Percentiles rank a stretch among this genome's conserved stretches.
phyloP scores from a whole-genome alignment of 2,797 vertebrate species.

The Sebastes hopkinsi region DNA sequence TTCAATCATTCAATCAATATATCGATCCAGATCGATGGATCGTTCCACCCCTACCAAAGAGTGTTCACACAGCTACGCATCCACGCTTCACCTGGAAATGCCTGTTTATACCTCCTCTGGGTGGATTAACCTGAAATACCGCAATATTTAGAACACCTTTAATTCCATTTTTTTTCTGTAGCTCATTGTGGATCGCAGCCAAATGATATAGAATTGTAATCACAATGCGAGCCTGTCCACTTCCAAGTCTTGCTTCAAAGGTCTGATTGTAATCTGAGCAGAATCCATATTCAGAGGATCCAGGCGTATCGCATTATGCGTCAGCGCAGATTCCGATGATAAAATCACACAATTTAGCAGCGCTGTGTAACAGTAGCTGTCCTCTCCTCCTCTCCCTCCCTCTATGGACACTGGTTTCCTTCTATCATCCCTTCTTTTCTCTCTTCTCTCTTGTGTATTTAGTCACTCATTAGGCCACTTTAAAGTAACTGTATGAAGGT shows the following conservation, averaged over 20 bases:
- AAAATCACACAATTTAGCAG: conserved; percentile 50
- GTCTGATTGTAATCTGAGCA: conserved; percentile 50
- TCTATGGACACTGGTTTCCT: conserved; percentile 12
- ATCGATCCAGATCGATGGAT: too few relatives aligned
- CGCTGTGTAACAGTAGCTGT: conserved; percentile 30
- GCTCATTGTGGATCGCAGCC: not conserved
- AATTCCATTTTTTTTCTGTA: not conserved
- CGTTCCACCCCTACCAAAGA: not conserved
- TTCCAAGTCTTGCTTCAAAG: conserved; percentile 49
- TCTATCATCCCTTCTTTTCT: not conserved
- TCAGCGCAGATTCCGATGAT: conserved; percentile 52
- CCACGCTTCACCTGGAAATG: not conserved
- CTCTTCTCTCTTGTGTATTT: conserved; percentile 21
- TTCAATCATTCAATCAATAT: too few relatives aligned
- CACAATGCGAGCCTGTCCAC: conserved; percentile 25
- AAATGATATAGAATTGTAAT: conserved; percentile 16
- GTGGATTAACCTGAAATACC: not conserved
- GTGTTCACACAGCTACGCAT: not conserved
- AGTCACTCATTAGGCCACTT: conserved; percentile 47
- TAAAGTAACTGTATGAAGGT: conserved; percentile 53
- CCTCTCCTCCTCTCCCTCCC: not conserved
- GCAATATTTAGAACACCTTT: not conserved
- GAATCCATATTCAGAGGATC: conserved; percentile 49
- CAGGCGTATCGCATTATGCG: conserved; percentile 42
- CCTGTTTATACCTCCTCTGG: not conserved